Evolutionary conservation across 2,113 vertebrate species (phyloP).

Genomic region (Odocoileus hemionus): DNA sequence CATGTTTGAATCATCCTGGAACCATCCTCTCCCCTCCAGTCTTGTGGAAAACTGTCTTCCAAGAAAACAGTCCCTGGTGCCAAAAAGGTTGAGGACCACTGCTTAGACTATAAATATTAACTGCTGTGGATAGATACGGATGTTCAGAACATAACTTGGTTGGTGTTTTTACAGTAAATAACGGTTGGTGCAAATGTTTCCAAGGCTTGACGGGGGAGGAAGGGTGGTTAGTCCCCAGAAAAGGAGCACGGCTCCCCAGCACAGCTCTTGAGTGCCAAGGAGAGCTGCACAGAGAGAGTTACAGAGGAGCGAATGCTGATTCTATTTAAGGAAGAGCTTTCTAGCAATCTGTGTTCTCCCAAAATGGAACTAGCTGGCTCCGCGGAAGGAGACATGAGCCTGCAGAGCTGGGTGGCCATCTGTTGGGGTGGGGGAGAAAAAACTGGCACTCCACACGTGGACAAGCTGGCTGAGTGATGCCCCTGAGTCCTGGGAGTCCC

Average conservation of each 20-base stretch:
- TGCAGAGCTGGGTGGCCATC: conserved; percentile 29
- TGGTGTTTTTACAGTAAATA: not conserved
- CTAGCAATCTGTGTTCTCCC: conserved; percentile 66
- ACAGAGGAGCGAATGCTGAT: conserved; percentile 7
- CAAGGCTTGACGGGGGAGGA: not conserved
- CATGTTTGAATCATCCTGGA: not conserved
- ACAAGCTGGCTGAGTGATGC: accelerated
- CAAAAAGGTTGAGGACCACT: not conserved
- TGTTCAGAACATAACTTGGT: not conserved
- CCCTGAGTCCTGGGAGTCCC: not conserved
- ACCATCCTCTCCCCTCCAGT: not conserved
- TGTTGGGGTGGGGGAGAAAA: not conserved
- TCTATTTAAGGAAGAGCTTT: conserved; percentile 72
- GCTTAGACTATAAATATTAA: not conserved
- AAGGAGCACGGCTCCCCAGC: not conserved
- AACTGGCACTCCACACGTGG: not conserved
- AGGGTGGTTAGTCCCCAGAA: not conserved
- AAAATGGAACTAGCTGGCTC: conserved; percentile 59
- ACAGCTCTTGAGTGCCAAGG: not conserved
- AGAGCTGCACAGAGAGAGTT: not conserved
- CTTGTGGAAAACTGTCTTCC: not conserved
- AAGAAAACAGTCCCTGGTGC: not conserved
- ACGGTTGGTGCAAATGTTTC: not conserved
- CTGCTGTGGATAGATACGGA: not conserved
- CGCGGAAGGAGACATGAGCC: not conserved